phyloP scores from a whole-genome alignment of 2,888 invertebrate genomes.

The Yponomeuta plumbellus region DNA sequence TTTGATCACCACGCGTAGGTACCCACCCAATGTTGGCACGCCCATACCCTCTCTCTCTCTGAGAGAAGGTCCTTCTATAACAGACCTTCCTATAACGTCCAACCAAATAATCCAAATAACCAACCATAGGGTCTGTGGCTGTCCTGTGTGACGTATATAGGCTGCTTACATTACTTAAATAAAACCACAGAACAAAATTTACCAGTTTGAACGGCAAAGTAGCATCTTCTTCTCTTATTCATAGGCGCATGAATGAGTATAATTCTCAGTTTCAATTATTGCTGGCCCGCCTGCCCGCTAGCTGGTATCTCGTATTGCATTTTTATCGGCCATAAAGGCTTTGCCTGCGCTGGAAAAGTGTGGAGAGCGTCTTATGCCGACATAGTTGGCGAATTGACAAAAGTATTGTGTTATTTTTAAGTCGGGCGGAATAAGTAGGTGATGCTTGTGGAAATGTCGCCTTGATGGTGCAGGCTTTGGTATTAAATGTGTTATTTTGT shows the following conservation, averaged over 20 bases:
- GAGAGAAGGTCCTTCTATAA: too few species aligned
- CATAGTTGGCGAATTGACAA: constrained; percentile 16
- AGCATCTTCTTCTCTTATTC: not conserved
- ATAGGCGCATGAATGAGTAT: not conserved
- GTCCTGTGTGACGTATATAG: too few species aligned
- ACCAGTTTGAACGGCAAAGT: not conserved
- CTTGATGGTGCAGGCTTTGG: too few species aligned
- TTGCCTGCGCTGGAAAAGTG: constrained; percentile 4
- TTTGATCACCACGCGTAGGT: too few species aligned
- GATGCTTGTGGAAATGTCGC: not conserved
- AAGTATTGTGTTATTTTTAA: constrained; percentile 5
- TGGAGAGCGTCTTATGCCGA: constrained; percentile 1
- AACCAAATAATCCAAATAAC: too few species aligned
- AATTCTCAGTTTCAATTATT: constrained; percentile 8
- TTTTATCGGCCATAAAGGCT: constrained; percentile 18
- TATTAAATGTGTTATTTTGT: too few species aligned
- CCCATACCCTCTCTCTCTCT: too few species aligned
- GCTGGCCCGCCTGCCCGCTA: constrained; percentile 7
- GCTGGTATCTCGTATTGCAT: constrained; percentile 18
- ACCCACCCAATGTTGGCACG: too few species aligned
- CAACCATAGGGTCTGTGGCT: too few species aligned
- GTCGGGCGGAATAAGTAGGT: not conserved
- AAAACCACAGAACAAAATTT: not conserved
- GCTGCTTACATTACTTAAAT: too few species aligned
- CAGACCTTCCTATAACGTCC: too few species aligned